phyloP scores from a whole-genome alignment of 2,888 invertebrate species.

The Amorpha juglandis region DNA sequence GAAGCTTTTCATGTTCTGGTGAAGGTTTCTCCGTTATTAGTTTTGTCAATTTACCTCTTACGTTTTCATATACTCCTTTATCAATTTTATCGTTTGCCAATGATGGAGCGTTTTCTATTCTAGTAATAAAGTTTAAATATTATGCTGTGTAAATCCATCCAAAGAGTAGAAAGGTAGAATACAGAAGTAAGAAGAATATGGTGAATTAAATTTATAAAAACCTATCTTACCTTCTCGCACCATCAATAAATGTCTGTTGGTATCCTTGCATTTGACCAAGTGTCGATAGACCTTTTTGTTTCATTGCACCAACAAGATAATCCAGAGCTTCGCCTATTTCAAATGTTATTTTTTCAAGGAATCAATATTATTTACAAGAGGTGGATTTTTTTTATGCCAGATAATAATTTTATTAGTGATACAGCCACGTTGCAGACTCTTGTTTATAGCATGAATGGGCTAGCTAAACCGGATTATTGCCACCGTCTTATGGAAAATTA shows the following conservation, averaged over 20 bases:
- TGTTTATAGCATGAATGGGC: too few species aligned
- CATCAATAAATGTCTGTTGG: slow-evolving; percentile 57
- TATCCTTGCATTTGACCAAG: slow-evolving; percentile 63
- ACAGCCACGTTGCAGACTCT: too few species aligned
- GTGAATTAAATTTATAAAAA: not conserved
- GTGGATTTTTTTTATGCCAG: too few species aligned
- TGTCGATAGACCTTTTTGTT: slow-evolving; percentile 52
- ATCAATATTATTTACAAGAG: not conserved
- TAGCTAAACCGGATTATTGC: too few species aligned
- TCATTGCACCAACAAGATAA: slow-evolving; percentile 58
- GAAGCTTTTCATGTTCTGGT: slow-evolving; percentile 43
- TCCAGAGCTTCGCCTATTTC: slow-evolving; percentile 58
- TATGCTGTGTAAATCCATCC: not conserved
- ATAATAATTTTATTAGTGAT: not conserved
- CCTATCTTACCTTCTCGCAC: slow-evolving; percentile 51
- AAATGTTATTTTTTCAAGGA: not conserved
- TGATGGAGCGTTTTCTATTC: slow-evolving; percentile 52
- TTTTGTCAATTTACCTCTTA: slow-evolving; percentile 54
- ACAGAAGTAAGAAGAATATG: too few species aligned
- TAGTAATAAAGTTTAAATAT: slow-evolving; percentile 36
- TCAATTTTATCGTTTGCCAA: slow-evolving; percentile 58
- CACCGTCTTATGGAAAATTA: too few species aligned
- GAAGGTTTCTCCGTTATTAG: slow-evolving; percentile 50
- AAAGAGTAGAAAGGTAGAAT: too few species aligned
- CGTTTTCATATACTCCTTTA: slow-evolving; percentile 50